Conservation (phyloP, 1,140 invertebrate species). For the Macrobrachium rosenbergii region DNA sequence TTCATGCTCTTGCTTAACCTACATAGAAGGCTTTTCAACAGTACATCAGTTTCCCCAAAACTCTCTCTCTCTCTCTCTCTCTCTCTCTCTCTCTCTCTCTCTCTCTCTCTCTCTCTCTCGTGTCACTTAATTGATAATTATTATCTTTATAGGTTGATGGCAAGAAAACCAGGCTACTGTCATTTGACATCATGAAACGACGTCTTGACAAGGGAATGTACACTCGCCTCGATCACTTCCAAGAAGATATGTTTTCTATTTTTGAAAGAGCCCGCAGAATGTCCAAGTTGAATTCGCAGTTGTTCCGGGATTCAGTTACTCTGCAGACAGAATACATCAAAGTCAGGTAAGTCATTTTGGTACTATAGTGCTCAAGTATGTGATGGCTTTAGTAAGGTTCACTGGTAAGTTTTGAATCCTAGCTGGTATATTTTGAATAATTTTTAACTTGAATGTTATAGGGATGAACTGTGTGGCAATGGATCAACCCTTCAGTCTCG, state of each 20-base stretch:
- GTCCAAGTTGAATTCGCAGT: conserved; percentile 88
- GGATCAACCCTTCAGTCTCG: conserved; percentile 88
- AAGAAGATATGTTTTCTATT: conserved; percentile 96
- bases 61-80: too few relatives aligned
- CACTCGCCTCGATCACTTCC: conserved; percentile 92
- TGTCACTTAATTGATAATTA: too few relatives aligned
- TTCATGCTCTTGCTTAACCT: too few relatives aligned
- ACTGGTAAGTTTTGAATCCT: too few relatives aligned
- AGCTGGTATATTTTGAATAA: neutral
- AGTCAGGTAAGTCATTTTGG: conserved; percentile 55
- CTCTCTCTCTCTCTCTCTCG: too few relatives aligned
- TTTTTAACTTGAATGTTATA: conserved; percentile 37
- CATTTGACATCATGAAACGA: conserved; percentile 87
- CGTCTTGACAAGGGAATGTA: conserved; percentile 90
- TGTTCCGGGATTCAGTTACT: conserved; percentile 95
- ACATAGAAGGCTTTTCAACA: too few relatives aligned
- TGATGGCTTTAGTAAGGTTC: too few relatives aligned
- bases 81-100: too few relatives aligned
- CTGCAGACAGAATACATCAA: conserved; percentile 93
- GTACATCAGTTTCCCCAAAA: too few relatives aligned
- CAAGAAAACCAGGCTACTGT: conserved; percentile 81
- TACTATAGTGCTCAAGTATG: neutral
- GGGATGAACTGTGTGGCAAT: conserved; percentile 80
- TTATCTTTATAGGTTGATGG: conserved; percentile 39
- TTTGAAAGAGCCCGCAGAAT: conserved; percentile 89